Evolutionary conservation across 37 sponge, comb jelly and placozoan genomes (phyloP).

Genomic region (Halichondria panicea): DNA sequence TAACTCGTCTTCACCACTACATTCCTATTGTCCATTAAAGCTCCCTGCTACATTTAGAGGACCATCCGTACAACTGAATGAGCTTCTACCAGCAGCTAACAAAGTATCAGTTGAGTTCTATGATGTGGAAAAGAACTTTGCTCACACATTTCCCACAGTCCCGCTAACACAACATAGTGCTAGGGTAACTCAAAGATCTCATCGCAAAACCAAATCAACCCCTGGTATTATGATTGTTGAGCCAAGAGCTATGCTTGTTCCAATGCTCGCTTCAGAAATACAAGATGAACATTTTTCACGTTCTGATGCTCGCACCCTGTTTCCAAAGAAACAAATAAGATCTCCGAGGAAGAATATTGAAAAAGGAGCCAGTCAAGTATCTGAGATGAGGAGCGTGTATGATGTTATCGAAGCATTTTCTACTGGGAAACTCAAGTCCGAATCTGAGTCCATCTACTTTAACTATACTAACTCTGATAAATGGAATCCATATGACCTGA

Average conservation of each 20-base stretch:
- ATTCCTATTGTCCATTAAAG: background rate
- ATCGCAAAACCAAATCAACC: background rate
- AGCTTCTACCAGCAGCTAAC: conserved; percentile 21
- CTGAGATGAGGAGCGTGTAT: conserved; percentile 14
- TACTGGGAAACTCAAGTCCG: conserved; percentile 37
- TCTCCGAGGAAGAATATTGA: background rate
- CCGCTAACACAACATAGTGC: background rate
- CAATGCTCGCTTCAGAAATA: conserved; percentile 1
- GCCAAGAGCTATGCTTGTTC: conserved; percentile 2
- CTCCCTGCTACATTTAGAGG: conserved; percentile 55
- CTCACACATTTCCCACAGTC: background rate
- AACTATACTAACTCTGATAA: conserved; percentile 32
- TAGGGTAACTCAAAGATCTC: background rate
- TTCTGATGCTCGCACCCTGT: background rate
- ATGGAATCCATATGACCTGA: conserved; percentile 73
- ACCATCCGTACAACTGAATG: conserved; percentile 5
- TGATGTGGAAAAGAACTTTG: background rate
- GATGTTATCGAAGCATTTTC: conserved; percentile 77
- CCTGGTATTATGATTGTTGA: background rate
- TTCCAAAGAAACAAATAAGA: conserved; percentile 8
- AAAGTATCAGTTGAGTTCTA: conserved; percentile 19
- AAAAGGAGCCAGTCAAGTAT: background rate
- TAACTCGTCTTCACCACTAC: background rate
- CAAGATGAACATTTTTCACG: conserved; percentile 1
- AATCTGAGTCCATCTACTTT: conserved; percentile 61